These are phyloP conservation scores for Microtus ochrogaster DNA, from an alignment of 2,113 vertebrate genomes.

Conservation along the genomic window DNA sequence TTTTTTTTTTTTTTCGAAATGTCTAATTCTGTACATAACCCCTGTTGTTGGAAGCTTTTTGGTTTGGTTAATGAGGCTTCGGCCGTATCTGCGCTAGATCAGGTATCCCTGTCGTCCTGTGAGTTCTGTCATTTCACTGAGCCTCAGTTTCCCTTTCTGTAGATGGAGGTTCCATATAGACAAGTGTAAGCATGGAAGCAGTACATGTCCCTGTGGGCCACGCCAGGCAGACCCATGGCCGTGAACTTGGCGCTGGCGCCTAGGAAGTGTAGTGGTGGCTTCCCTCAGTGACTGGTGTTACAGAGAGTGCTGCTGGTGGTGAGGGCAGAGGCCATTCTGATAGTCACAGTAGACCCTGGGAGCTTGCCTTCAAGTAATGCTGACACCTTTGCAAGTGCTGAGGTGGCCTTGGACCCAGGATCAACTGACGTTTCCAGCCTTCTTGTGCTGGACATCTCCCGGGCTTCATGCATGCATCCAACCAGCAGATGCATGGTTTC, in stretches of 20 bases:
- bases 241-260: not conserved
- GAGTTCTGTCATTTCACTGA: not conserved
- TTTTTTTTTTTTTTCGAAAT: no score
- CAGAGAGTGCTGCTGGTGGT: accelerated
- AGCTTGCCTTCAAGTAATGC: not conserved
- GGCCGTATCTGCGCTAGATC: accelerated
- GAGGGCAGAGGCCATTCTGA: not conserved
- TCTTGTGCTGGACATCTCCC: accelerated
- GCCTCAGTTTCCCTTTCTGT: not conserved
- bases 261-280: not conserved
- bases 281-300: not conserved
- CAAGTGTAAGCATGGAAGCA: accelerated
- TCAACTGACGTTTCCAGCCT: not conserved
- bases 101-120: not conserved
- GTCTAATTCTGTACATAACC: not conserved
- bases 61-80: not conserved
- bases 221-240: accelerated
- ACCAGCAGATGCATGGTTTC: not conserved
- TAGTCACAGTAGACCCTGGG: no score
- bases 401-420: not conserved
- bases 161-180: not conserved
- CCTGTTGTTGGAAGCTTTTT: not conserved
- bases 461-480: accelerated
- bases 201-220: not conserved
- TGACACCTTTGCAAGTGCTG: accelerated